phyloP scores from a whole-genome alignment of 2,888 invertebrate species.

The Lithophane leautieri region DNA sequence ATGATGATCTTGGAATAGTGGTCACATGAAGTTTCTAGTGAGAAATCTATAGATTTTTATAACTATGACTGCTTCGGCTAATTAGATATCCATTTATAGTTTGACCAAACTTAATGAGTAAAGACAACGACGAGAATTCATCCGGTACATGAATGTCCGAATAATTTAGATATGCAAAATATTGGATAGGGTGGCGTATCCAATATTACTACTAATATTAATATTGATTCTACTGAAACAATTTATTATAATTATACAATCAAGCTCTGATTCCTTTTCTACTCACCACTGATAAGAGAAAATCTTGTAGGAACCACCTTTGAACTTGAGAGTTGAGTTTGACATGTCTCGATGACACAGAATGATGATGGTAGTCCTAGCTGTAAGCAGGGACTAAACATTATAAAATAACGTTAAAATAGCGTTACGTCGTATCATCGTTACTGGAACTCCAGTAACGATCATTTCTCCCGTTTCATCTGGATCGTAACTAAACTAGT shows the following conservation, averaged over 20 bases:
- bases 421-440: too few relatives aligned
- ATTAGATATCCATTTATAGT: neutral
- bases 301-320: neutral
- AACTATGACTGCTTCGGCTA: neutral
- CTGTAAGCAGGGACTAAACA: too few relatives aligned
- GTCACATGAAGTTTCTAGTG: neutral
- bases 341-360: neutral
- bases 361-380: neutral
- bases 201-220: too few relatives aligned
- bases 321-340: neutral
- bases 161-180: slow-evolving; percentile 6
- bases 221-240: too few relatives aligned
- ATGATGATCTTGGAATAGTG: neutral
- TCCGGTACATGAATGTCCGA: slow-evolving; percentile 28
- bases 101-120: neutral
- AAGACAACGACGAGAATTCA: neutral
- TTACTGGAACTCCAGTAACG: too few relatives aligned
- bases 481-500: too few relatives aligned
- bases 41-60: neutral
- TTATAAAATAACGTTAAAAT: too few relatives aligned
- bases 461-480: too few relatives aligned
- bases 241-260: neutral
- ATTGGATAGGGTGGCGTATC: too few relatives aligned
- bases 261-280: neutral
- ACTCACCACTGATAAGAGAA: neutral